Base-by-base conservation (phyloP, 1,140 invertebrate genomes). In the Melitaea cinxia region DNA sequence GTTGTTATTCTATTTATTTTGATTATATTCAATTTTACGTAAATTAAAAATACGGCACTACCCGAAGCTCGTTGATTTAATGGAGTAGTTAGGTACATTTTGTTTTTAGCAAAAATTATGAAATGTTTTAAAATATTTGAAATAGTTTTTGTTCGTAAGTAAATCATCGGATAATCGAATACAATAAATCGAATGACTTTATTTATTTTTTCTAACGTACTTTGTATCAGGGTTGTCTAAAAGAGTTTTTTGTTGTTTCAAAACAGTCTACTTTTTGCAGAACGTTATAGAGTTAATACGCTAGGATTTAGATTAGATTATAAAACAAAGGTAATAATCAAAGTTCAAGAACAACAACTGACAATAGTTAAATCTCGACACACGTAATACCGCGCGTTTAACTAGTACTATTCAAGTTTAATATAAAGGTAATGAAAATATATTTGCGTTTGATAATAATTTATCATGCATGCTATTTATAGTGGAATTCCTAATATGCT, bases 11-110 rank as follows among this genome's bases (percentile, higher is more conserved):
- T 72, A 58, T 75, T 72, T 70, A 73, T 73, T 78, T 74, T 72
- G 72, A 78, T 80, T 69, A 72, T 70, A 77, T 78, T 80, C 65
- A 73, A 73, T 59, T 80, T 77, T 72, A 70, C 68, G 74, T 45
- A 73, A 75, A 70, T 73, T 73, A 66, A 63, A 73, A 65, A 67
- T 59, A 49, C 33, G 24, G 6, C 21, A 39, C 17, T 65, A 63
- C 50, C 57, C 53, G 63, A 69, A 57, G 55, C 53, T 65, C 54
- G 28, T 63, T 64, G 59, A 70, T 59, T 68, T 71, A 70, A 73
- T n/a, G n/a, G n/a, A n/a, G n/a, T n/a, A n/a, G n/a, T 70, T 71
- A 30, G 57, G 28, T 10, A 53, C 56, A 54, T 59, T 65, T 67
- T 28, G 24, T 23, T 63, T 63, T 14, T 74, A 59, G 30, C 53